Evolutionary conservation across 2,113 vertebrate species (phyloP).

Genomic region (Lichenostomus cassidix): DNA sequence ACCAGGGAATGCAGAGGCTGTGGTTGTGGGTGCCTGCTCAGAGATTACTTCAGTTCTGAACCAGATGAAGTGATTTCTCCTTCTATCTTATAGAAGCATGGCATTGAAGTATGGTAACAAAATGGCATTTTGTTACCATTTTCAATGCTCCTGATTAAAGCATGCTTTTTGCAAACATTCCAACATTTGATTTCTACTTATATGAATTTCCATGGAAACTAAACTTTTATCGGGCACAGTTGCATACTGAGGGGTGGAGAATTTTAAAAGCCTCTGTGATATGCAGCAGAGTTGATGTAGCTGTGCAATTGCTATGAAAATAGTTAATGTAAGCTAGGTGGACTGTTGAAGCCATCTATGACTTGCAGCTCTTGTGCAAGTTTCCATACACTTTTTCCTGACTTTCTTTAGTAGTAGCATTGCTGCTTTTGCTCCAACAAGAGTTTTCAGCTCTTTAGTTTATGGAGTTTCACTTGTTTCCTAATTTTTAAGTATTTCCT

Average conservation of each 20-base stretch:
- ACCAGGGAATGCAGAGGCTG: not conserved
- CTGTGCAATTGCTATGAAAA: not conserved
- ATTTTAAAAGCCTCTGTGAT: not conserved
- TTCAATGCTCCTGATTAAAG: not conserved
- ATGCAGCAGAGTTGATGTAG: not conserved
- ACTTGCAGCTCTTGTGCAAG: not conserved
- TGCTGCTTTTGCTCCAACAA: not conserved
- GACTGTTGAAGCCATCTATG: not conserved
- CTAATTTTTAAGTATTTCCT: not conserved
- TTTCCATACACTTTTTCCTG: not conserved
- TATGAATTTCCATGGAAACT: slow-evolving; percentile 54
- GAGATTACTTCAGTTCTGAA: not conserved
- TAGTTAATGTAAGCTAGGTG: not conserved
- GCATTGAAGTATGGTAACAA: not conserved
- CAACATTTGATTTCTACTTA: slow-evolving; percentile 38
- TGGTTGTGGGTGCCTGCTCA: not conserved
- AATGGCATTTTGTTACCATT: not conserved
- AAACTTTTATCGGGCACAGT: not conserved
- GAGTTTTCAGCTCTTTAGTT: not conserved
- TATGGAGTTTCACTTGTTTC: not conserved
- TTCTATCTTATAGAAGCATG: not conserved
- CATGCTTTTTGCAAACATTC: slow-evolving; percentile 13
- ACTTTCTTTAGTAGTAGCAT: not conserved
- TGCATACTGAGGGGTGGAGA: not conserved
- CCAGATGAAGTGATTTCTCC: not conserved